Conservation (phyloP, 1,140 invertebrate genomes). For the Leucophenga varia region DNA sequence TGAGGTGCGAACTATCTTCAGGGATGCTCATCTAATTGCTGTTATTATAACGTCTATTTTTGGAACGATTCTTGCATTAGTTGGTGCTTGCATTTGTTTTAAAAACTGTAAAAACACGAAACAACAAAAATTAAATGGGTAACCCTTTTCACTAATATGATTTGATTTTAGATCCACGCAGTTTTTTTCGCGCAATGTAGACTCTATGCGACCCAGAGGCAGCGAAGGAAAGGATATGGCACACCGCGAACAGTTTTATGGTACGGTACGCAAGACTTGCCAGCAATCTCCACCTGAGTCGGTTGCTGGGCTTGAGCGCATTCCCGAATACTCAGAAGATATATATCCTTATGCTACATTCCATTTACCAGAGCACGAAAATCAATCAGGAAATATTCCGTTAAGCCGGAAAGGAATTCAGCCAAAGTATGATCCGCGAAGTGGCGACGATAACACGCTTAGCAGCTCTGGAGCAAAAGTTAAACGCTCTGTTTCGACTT, state of each 20-base stretch:
- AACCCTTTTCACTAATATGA: no score
- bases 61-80: slow-evolving; percentile 58
- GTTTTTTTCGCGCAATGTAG: slow-evolving; percentile 26
- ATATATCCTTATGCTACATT: slow-evolving; percentile 68
- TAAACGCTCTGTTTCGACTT: slow-evolving; percentile 48
- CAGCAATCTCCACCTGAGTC: slow-evolving; percentile 60
- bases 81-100: slow-evolving; percentile 60
- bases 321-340: slow-evolving; percentile 65
- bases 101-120: slow-evolving; percentile 57
- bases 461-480: slow-evolving; percentile 26
- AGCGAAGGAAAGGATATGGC: slow-evolving; percentile 40
- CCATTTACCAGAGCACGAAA: slow-evolving; percentile 64
- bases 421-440: slow-evolving; percentile 27
- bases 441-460: slow-evolving; percentile 27
- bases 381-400: slow-evolving; percentile 41
- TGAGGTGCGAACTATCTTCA: slow-evolving; percentile 55
- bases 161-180: slow-evolving; percentile 28
- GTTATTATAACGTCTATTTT: slow-evolving; percentile 59
- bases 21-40: slow-evolving; percentile 59
- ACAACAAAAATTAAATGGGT: not conserved
- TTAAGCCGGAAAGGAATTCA: slow-evolving; percentile 30
- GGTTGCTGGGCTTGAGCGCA: slow-evolving; percentile 59
- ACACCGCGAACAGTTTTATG: slow-evolving; percentile 62
- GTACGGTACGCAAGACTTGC: slow-evolving; percentile 60
- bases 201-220: slow-evolving; percentile 23